phyloP scores from a whole-genome alignment of 2,888 invertebrate genomes.

The Scaptodrosophila latifasciaeformis region DNA sequence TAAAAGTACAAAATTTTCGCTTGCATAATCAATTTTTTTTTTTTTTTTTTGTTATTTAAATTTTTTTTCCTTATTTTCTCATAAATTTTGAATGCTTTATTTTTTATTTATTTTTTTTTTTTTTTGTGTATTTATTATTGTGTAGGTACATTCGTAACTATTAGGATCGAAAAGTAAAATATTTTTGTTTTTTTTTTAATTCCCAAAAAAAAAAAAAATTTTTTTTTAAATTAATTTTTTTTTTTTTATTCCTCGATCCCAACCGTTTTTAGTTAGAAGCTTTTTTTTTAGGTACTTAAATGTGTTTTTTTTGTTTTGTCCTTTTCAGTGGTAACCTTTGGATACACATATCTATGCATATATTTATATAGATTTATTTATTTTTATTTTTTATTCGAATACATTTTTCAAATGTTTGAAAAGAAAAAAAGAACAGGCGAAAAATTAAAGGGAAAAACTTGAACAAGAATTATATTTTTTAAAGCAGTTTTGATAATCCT shows the following conservation, averaged over 20 bases:
- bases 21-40: neutral
- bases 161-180: conserved; percentile 23
- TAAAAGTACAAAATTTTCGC: neutral
- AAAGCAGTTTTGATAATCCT: too few relatives aligned
- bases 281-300: conserved; percentile 64
- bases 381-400: conserved; percentile 13
- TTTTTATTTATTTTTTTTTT: conserved; percentile 10
- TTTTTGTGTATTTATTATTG: conserved; percentile 27
- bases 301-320: conserved; percentile 57
- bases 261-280: conserved; percentile 53
- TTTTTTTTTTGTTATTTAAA: neutral
- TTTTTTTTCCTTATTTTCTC: neutral
- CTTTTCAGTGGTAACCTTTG: conserved; percentile 58
- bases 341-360: conserved; percentile 37
- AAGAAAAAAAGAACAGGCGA: too few relatives aligned
- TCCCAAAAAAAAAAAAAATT: too few relatives aligned
- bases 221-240: too few relatives aligned
- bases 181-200: too few relatives aligned
- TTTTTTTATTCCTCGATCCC: too few relatives aligned
- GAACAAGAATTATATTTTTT: too few relatives aligned
- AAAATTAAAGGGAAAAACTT: too few relatives aligned
- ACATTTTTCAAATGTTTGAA: conserved; percentile 22
- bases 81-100: conserved; percentile 26
- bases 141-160: conserved; percentile 35
- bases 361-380: neutral